Base-by-base conservation (phyloP, 2,113 vertebrate genomes). In the Dolichotis patagonum region DNA sequence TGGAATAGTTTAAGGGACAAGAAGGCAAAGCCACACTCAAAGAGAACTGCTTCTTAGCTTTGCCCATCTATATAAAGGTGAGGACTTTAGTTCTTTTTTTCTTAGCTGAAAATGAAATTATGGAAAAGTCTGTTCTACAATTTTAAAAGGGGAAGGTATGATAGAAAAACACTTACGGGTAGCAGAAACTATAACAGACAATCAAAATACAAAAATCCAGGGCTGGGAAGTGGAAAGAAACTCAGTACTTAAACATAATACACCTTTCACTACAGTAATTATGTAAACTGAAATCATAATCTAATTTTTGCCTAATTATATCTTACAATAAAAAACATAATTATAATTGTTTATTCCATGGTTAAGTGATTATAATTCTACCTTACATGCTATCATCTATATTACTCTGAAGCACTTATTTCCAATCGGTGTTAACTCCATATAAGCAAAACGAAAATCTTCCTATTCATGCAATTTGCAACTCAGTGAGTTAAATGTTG, bases 251-350 rank as follows among this genome's bases (percentile, higher is more conserved):
- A 94, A 54, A 81, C 67, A 93, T 52, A 85, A 88, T 75, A 49
- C 63, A 69, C 73, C 56, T 85, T 91, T 85, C 86, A 90, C 58
- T 49, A 43, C 2, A 46, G 28, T 58, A 95, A 90, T 97, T 94
- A 81, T 32, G 85, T 94, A 87, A 96, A 90, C 63, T 92, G 22
- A 85, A 97, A 85, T 96, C 13, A 58, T 94, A 88, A 91, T 16
- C 19, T 81, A 80, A 78, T 65, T 92, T 94, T 96, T 92, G 3
- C 28, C 69, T 96, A 97, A 81, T 96, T 97, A 71, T 11, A 82
- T 46, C 56, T 84, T 92, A 89, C 67, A 84, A 85, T 94, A 17
- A 41, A 96, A 95, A 77, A 87, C 32, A 90, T 17, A 77, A 75
- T 81, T 94, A 71, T 69, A 90, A 96, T 71, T 96, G 69, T 85